Evolutionary conservation across 2,888 invertebrate species (phyloP).

Genomic region (Octonoba sinensis): DNA sequence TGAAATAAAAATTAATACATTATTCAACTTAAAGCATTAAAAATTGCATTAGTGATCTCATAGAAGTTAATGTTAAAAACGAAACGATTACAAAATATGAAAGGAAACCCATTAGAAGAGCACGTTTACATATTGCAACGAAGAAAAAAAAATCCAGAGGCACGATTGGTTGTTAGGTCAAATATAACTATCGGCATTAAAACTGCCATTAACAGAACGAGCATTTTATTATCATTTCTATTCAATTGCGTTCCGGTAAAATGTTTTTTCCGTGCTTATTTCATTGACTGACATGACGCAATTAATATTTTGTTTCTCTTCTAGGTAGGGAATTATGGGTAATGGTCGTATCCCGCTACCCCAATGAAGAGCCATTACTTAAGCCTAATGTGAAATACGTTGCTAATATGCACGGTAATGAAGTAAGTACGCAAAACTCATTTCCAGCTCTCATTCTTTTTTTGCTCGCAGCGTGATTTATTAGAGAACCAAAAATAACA

Average conservation of each 20-base stretch:
- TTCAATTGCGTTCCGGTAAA: not conserved
- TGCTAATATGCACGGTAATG: slow-evolving; percentile 96
- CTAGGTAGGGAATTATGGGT: slow-evolving; percentile 92
- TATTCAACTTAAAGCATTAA: no score
- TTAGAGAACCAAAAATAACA: no score
- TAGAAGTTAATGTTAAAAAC: no score
- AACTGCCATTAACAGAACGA: slow-evolving; percentile 5
- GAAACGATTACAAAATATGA: no score
- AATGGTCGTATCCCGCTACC: slow-evolving; percentile 79
- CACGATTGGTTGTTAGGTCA: no score
- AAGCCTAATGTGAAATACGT: slow-evolving; percentile 99
- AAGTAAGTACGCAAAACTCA: slow-evolving; percentile 59
- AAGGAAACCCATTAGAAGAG: no score
- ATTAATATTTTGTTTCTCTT: slow-evolving; percentile 1
- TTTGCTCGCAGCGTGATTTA: no score
- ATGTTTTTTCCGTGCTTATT: not conserved
- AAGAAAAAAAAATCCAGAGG: no score
- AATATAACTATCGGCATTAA: slow-evolving; percentile 5
- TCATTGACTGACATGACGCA: not conserved
- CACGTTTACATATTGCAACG: no score
- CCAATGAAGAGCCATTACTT: slow-evolving; percentile 65
- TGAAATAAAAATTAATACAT: no score
- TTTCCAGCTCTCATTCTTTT: not conserved
- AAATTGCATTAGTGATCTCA: no score
- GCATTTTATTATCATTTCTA: slow-evolving; percentile 14